Evolutionary conservation across 2,797 vertebrate species (phyloP).

Genomic region (Galaxias olidus): DNA sequence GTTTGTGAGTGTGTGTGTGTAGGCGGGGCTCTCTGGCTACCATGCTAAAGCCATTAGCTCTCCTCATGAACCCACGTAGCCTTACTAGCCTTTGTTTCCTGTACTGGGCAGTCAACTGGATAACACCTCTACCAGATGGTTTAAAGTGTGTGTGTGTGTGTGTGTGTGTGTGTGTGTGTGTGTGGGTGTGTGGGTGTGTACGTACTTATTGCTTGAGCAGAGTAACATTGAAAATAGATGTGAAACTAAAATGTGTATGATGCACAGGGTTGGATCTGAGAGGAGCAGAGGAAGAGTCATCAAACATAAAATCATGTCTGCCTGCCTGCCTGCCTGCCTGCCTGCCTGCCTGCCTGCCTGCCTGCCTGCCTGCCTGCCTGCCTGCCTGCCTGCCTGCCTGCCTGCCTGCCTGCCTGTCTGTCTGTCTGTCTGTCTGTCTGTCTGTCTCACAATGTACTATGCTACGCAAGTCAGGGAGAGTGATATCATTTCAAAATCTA

Average conservation of each 20-base stretch:
- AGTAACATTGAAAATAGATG: neutral
- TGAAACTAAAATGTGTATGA: too few relatives aligned
- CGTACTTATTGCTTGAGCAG: neutral
- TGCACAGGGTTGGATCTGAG: too few relatives aligned
- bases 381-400: neutral
- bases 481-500: conserved; percentile 49
- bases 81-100: neutral
- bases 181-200: conserved; percentile 16
- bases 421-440: conserved; percentile 1
- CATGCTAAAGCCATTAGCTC: conserved; percentile 44
- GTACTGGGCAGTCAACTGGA: conserved; percentile 46
- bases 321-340: conserved; percentile 1
- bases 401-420: conserved; percentile 5
- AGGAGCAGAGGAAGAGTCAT: too few relatives aligned
- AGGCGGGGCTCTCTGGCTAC: conserved; percentile 9
- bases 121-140: conserved; percentile 65
- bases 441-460: conserved; percentile 15
- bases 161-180: conserved; percentile 12
- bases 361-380: neutral
- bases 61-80: conserved; percentile 24
- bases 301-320: neutral
- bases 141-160: conserved; percentile 2
- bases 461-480: conserved; percentile 31
- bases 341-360: neutral
- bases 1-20: conserved; percentile 5